These are phyloP conservation scores for Antidorcas marsupialis DNA, from an alignment of 2,113 vertebrate species.

Conservation along the genomic window DNA sequence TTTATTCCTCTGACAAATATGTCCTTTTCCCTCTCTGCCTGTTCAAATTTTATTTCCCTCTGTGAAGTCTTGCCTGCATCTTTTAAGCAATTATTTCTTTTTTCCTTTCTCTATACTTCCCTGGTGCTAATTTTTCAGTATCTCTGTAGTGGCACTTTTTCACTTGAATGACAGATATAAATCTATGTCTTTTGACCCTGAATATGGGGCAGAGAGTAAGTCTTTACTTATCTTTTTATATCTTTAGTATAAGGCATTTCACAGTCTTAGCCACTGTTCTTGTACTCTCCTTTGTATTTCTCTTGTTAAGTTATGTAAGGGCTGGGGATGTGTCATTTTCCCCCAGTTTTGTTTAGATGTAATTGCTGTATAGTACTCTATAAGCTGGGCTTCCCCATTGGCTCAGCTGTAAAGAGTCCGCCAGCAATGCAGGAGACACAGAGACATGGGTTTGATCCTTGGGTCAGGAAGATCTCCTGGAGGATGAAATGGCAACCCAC, in stretches of 20 bases:
- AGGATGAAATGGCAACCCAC: not conserved
- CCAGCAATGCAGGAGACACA: not conserved
- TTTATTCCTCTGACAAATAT: conserved; percentile 24
- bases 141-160: not conserved
- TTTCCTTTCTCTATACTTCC: not conserved
- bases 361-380: not conserved
- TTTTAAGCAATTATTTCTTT: not conserved
- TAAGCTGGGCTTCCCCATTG: not conserved
- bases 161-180: not conserved
- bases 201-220: no score
- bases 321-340: not conserved
- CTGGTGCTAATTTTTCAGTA: not conserved
- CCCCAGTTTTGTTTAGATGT: not conserved
- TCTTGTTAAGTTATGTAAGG: not conserved
- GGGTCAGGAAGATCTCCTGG: not conserved
- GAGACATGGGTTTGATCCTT: not conserved
- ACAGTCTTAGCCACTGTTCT: not conserved
- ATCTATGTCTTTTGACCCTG: not conserved
- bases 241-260: not conserved
- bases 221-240: not conserved
- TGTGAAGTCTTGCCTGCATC: not conserved
- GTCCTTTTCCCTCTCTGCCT: not conserved
- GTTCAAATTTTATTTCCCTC: conserved; percentile 21
- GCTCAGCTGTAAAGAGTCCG: not conserved
- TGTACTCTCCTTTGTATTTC: not conserved